Percentiles rank a stretch among this genome's conserved stretches.
These are phyloP conservation scores for Pagetopsis macropterus DNA, from an alignment of 2,797 vertebrate species.

Conservation along the genomic window DNA sequence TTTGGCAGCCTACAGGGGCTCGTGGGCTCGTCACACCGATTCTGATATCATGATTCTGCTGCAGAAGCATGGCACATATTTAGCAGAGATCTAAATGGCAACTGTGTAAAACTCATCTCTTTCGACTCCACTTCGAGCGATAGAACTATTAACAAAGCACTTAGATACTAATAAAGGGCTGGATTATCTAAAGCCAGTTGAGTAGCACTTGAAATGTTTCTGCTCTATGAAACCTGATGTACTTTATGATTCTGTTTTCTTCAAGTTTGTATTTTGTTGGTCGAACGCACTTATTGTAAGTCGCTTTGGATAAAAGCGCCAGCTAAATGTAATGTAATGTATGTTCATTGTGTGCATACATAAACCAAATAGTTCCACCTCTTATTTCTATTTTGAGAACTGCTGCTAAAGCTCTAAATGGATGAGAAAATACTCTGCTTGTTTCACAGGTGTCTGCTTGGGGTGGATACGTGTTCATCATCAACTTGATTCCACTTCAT, in stretches of 20 bases:
- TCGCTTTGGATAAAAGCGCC: too few relatives aligned
- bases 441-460: conserved; percentile 91
- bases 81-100: conserved; percentile 22
- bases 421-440: conserved; percentile 5
- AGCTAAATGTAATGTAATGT: too few relatives aligned
- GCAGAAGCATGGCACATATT: conserved; percentile 19
- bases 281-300: too few relatives aligned
- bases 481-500: conserved; percentile 97
- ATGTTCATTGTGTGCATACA: background rate
- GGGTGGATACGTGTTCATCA: conserved; percentile 98
- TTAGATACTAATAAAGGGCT: too few relatives aligned
- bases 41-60: conserved; percentile 7
- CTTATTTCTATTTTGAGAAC: background rate
- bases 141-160: too few relatives aligned
- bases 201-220: too few relatives aligned
- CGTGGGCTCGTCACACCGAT: conserved; percentile 48
- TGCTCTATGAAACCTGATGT: too few relatives aligned
- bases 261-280: too few relatives aligned
- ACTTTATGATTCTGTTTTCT: too few relatives aligned
- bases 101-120: background rate
- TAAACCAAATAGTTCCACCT: background rate
- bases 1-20: conserved; percentile 22
- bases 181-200: too few relatives aligned
- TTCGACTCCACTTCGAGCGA: too few relatives aligned
- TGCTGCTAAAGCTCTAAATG: conserved; percentile 9